Percentiles rank a stretch among this genome's conserved stretches.
Conservation (phyloP, 2,888 invertebrate species). For the Troides aeacus region DNA sequence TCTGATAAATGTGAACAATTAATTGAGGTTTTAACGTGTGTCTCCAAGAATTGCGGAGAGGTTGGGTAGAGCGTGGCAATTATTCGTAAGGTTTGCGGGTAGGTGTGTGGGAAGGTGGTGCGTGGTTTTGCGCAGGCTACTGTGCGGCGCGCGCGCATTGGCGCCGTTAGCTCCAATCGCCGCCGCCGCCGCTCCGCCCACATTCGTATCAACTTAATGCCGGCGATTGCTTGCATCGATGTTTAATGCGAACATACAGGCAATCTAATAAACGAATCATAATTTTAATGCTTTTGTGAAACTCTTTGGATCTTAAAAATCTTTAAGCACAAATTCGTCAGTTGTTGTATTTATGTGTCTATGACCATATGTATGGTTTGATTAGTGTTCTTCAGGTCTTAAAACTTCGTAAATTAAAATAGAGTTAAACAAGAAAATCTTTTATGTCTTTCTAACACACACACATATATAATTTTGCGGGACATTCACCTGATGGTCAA, state of each 20-base stretch:
- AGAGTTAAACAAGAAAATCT: no score
- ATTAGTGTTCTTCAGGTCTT: no score
- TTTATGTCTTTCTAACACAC: no score
- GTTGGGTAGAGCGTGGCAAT: conserved; percentile 6
- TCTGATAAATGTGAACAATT: conserved; percentile 33
- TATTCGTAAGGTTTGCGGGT: conserved; percentile 8
- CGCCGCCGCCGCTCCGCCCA: conserved; percentile 62
- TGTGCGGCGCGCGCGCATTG: conserved; percentile 75
- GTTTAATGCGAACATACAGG: conserved; percentile 15
- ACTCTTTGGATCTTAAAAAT: neutral
- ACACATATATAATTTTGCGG: no score
- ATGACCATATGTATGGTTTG: no score
- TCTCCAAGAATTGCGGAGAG: conserved; percentile 15
- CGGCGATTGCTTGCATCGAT: conserved; percentile 3
- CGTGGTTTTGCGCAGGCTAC: conserved; percentile 48
- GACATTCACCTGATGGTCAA: no score
- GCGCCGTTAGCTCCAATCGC: conserved; percentile 69
- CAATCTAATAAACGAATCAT: conserved; percentile 6
- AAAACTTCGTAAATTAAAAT: no score
- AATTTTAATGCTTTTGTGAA: neutral
- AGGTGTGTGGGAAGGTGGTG: conserved; percentile 13
- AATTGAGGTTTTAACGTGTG: conserved; percentile 31
- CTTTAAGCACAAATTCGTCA: neutral
- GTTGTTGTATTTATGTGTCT: neutral
- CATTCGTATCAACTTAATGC: conserved; percentile 38